Base-by-base conservation (phyloP, 2,888 invertebrate species). In the Oxytorus armatus region DNA sequence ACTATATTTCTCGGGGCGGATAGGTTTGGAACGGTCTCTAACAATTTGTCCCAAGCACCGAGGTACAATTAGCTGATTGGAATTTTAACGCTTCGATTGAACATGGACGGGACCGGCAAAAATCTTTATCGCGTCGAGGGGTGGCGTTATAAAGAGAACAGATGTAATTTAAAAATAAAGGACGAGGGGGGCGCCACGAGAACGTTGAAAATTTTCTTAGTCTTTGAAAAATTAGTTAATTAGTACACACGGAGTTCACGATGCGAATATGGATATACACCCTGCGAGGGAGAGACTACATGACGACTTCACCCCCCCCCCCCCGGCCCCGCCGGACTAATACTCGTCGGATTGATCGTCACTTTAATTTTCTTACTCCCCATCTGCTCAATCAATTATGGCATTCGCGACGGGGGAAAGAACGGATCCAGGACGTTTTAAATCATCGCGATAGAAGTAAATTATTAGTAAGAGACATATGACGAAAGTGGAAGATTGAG, bases 21-120 rank as follows among this genome's bases (percentile, higher is more conserved):
- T n/a, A n/a, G n/a, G n/a, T n/a, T n/a, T n/a, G n/a, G n/a, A n/a
- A n/a, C n/a, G n/a, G n/a, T n/a, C 8, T 36, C 18, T 29, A 29
- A 65, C n/a, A 42, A n/a, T 49, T 29, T 16, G 29, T n/a, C 10
- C 25, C 16, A 16, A 11, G n/a, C 16, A 29, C 21, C 61, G 23
- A 44, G 44, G 11, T n/a, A 55, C 74, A 65, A 75, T 79, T 75
- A 74, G 69, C 74, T 69, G 69, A 79, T 79, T 79, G 51, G 53
- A 79, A 65, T 65, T 77, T 69, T 74, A 39, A 74, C 47, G 61
- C 47, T 74, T 16, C 10, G 53, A 18, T 55, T 63, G 55, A 68
- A 39, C 53, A 29, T 63, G 39, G 25, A 55, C 16, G 36, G 18
- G 61, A 10, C 29, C 21, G 29, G 25, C 3, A 42, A 39, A 25